Base-by-base conservation (phyloP, 2,797 vertebrate species). In the Sebastes nivosus region DNA sequence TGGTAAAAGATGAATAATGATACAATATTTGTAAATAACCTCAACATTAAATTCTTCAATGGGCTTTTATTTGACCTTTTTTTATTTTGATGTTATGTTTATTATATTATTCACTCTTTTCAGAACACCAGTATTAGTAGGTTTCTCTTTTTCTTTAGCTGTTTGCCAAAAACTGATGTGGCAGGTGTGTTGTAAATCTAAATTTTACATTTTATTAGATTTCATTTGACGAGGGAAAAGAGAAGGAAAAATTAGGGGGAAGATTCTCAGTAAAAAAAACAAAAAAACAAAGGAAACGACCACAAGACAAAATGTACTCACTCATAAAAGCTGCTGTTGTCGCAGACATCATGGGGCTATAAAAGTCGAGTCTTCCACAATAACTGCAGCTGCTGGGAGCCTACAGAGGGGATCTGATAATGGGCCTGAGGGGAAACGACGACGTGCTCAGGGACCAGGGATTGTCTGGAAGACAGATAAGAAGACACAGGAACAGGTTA, bases 341-440 rank as follows among this genome's bases (percentile, higher is more conserved):
- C 85, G 78, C 85, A 87, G 81, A 87, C 88, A 88, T 91, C 86
- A 81, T 69, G 71, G 80, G 77, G 77, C 85, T 78, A 79, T 93
- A 92, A 90, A 93, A 77, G 82, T 46, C 59, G 67, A 89, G 67
- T 86, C 86, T 81, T 84, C 87, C 60, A 91, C 88, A 92, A 91
- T 91, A 90, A 91, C 87, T 82, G 78, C 90, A 91, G 92, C 91
- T 88, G 85, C 86, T 81, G 82, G 68, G 72, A 91, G 82, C 77
- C 89, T 67, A 77, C 85, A 94, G 95, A 96, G 93, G 86, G 88
- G 93, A 97, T 97, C 96, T 95, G 92, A 94, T 95, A 95, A 94
- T 92, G 92, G 93, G 90, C 94, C 92, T 88, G 89, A 79, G 92
- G 94, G 95, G 93, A 95, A 93, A 93, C 92, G 92, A 95, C 96